phyloP scores from a whole-genome alignment of 2,888 invertebrate genomes.

The Scrobipalpa atriplicella region DNA sequence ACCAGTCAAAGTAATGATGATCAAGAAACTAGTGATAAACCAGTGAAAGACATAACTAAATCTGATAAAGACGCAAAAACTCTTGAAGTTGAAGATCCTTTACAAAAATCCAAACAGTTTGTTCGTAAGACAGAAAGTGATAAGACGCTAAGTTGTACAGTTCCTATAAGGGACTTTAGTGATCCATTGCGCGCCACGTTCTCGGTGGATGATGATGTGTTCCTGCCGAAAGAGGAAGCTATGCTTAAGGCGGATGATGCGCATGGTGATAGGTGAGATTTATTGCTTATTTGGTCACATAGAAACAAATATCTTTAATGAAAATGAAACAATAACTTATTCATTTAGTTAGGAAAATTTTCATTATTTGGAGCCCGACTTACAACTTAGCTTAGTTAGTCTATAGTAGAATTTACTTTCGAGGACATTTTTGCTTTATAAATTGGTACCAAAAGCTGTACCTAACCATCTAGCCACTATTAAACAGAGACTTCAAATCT shows the following conservation, averaged over 20 bases:
- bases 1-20: not conserved
- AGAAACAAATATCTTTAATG: too few relatives aligned
- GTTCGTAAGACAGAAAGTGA: conserved; percentile 65
- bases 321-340: too few relatives aligned
- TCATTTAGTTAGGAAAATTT: too few relatives aligned
- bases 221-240: conserved; percentile 70
- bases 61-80: conserved; percentile 17
- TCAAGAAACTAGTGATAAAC: not conserved
- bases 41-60: not conserved
- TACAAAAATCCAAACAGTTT: conserved; percentile 53
- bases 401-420: too few relatives aligned
- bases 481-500: too few relatives aligned
- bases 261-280: conserved; percentile 64
- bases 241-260: conserved; percentile 64
- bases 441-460: too few relatives aligned
- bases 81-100: conserved; percentile 47
- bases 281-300: too few relatives aligned
- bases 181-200: conserved; percentile 89
- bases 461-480: too few relatives aligned
- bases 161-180: conserved; percentile 88
- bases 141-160: conserved; percentile 71
- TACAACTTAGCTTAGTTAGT: too few relatives aligned
- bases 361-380: too few relatives aligned
- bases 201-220: conserved; percentile 73
- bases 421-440: too few relatives aligned